Base-by-base conservation (phyloP, 2,888 invertebrate genomes). In the Ophion ellenae region DNA sequence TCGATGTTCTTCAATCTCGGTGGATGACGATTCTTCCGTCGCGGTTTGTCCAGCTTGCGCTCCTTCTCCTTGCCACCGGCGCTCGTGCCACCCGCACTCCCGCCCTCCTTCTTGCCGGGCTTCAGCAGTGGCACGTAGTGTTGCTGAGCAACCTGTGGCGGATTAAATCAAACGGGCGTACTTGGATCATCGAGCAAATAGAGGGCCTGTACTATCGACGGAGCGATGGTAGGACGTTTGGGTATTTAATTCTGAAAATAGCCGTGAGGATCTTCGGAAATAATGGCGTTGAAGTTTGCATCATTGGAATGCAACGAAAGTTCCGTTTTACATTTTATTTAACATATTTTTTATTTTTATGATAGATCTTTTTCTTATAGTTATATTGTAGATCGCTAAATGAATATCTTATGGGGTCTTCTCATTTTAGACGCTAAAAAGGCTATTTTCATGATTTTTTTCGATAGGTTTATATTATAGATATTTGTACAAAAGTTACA, bases 1-100 rank as follows among this genome's bases (percentile, higher is more conserved):
- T 99, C 99, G 84, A 99, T 97, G 94, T 99, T 98, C 95, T 97
- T 98, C 92, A 98, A 96, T 87, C 98, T 95, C 2, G 98, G 98
- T 79, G 97, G 97, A 93, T 97, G 96, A 81, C 94, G 91, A 85
- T 92, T 93, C 84, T 94, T 94, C 47, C 94, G 93, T 74, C 93
- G 89, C 53, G 93, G 92, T 85, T 94, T 94, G 75, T 94, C 93
- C 92, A 93, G 90, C 87, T 93, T 94, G 84, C 93, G 91, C 69
- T 91, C 90, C 77, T 92, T 93, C 87, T 93, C 93, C 66, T 93
- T 93, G 28, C 89, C 90, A 66, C 90, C 91, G 40, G 40, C 40
- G 53, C 90, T 87, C 32, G 93, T 92, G 82, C 92, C 91, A 82
- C 93, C 90, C 6, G 91, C 92, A 69, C 93, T 91, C 32, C 93